These are phyloP conservation scores for Crocallis elinguaria DNA, from an alignment of 2,888 invertebrate species.

Conservation along the genomic window DNA sequence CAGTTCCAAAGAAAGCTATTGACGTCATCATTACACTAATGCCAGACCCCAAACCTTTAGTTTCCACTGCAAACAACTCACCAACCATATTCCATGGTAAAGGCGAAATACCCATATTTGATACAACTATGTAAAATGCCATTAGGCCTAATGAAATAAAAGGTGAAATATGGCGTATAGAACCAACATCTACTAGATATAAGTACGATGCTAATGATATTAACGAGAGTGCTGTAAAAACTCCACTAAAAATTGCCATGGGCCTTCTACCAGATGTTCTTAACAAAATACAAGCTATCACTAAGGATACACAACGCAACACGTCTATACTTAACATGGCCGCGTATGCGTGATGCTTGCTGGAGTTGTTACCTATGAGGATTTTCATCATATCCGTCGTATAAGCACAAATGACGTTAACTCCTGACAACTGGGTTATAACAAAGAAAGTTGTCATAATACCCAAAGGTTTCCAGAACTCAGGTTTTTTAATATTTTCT, in stretches of 20 bases:
- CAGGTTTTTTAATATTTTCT: slow-evolving; percentile 76
- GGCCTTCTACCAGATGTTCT: slow-evolving; percentile 86
- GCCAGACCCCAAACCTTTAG: slow-evolving; percentile 88
- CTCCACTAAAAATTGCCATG: slow-evolving; percentile 86
- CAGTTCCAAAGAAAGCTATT: slow-evolving; percentile 87
- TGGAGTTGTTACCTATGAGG: slow-evolving; percentile 78
- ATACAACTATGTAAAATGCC: slow-evolving; percentile 84
- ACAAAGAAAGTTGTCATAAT: slow-evolving; percentile 87
- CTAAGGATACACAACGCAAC: slow-evolving; percentile 85
- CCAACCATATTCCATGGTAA: slow-evolving; percentile 91
- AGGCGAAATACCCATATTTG: slow-evolving; percentile 86
- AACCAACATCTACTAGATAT: slow-evolving; percentile 59
- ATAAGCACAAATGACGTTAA: slow-evolving; percentile 89
- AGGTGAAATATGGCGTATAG: slow-evolving; percentile 59
- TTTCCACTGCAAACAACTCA: slow-evolving; percentile 88
- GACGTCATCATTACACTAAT: slow-evolving; percentile 88
- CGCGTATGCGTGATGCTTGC: slow-evolving; percentile 81
- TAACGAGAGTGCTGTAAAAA: slow-evolving; percentile 85
- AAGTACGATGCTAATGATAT: slow-evolving; percentile 80
- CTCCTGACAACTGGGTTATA: slow-evolving; percentile 88
- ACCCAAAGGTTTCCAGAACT: slow-evolving; percentile 86
- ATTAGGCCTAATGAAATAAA: slow-evolving; percentile 79
- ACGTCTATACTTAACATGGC: slow-evolving; percentile 88
- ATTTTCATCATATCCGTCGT: slow-evolving; percentile 87
- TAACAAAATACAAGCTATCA: slow-evolving; percentile 85